These are phyloP conservation scores for Labeo calbasu DNA, from an alignment of 2,797 vertebrate genomes.

Conservation along the genomic window DNA sequence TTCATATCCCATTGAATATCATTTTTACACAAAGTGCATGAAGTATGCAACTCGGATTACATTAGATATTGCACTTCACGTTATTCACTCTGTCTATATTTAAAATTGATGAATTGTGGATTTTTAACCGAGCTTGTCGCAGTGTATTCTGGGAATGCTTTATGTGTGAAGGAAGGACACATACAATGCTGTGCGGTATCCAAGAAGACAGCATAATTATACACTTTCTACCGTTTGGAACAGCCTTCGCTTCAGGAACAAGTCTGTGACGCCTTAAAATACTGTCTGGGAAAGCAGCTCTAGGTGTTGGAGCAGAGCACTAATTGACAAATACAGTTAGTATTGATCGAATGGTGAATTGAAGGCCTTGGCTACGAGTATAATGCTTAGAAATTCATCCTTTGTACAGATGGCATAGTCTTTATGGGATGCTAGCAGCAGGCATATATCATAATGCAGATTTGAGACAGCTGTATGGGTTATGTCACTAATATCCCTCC, in stretches of 20 bases:
- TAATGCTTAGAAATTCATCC: constrained; percentile 11
- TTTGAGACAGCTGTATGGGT: constrained; percentile 42
- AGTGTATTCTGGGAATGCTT: neutral
- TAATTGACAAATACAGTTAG: constrained; percentile 39
- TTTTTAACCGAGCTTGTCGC: neutral
- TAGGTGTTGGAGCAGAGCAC: constrained; percentile 9
- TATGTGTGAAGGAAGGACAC: constrained; percentile 6
- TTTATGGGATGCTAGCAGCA: constrained; percentile 26
- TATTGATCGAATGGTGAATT: constrained; percentile 37
- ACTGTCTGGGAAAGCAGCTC: constrained; percentile 13
- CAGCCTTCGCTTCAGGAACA: constrained; percentile 27
- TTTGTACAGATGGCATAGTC: constrained; percentile 20
- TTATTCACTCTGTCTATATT: neutral
- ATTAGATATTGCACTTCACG: neutral
- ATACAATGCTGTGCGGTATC: neutral
- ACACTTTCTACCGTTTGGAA: neutral
- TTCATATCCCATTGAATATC: neutral
- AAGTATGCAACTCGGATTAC: neutral
- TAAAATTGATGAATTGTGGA: constrained; percentile 22
- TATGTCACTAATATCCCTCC: constrained; percentile 31
- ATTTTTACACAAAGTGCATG: constrained; percentile 19
- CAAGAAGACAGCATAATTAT: constrained; percentile 27
- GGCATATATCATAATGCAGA: constrained; percentile 31
- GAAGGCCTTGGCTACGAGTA: constrained; percentile 5
- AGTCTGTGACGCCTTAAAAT: constrained; percentile 25